Conservation (phyloP, 2,888 invertebrate species). For the Oscheius sp. region DNA sequence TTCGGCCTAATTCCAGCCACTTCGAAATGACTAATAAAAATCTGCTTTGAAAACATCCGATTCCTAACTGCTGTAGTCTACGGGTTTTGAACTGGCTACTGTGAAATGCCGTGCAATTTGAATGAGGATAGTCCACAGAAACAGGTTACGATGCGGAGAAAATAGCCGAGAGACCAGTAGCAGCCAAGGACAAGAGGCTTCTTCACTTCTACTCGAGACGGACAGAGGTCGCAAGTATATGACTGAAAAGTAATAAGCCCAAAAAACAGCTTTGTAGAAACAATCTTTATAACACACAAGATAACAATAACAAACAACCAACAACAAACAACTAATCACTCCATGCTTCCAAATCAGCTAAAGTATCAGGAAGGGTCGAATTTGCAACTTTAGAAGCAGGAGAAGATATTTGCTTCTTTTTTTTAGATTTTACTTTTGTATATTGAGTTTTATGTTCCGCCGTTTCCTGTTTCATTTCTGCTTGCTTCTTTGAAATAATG, state of each 20-base stretch:
- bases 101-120: conserved; percentile 16
- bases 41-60: background rate
- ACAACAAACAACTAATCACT: too few species aligned
- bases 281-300: too few species aligned
- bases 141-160: background rate
- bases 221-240: conserved; percentile 5
- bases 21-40: background rate
- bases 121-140: conserved; percentile 18
- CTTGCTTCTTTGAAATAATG: conserved; percentile 14
- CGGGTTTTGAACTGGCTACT: background rate
- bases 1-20: background rate
- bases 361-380: conserved; percentile 43
- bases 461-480: conserved; percentile 29
- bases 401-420: conserved; percentile 42
- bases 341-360: conserved; percentile 49
- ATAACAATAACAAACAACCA: conserved; percentile 14
- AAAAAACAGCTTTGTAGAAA: too few species aligned
- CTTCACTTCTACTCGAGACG: background rate
- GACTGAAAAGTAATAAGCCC: background rate
- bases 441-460: conserved; percentile 26
- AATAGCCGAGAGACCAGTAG: conserved; percentile 13
- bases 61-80: background rate
- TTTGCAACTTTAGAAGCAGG: conserved; percentile 46
- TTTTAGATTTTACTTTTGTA: conserved; percentile 36
- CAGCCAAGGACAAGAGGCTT: conserved; percentile 11